These are phyloP conservation scores for Fukomys damarensis DNA, from an alignment of 2,113 vertebrate species.

Conservation along the genomic window DNA sequence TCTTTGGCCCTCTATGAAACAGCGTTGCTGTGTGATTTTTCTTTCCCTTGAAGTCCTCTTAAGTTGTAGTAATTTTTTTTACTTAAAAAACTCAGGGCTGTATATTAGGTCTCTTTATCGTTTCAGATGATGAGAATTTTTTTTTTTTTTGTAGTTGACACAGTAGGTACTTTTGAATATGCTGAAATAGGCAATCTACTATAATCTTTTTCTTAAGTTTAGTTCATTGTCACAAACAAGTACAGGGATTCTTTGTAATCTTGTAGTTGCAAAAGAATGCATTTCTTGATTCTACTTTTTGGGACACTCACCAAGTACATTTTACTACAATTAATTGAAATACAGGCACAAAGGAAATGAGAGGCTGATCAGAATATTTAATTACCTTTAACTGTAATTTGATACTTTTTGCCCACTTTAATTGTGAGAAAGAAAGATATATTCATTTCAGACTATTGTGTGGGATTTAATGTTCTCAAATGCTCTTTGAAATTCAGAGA, in stretches of 20 bases:
- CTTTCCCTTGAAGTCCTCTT: conserved; percentile 11
- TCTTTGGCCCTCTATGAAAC: not conserved
- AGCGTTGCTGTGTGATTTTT: not conserved
- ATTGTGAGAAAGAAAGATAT: conserved; percentile 71
- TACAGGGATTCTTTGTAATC: conserved; percentile 68
- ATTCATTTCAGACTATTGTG: conserved; percentile 86
- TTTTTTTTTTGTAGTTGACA: conserved; percentile 31
- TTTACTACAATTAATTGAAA: conserved; percentile 84
- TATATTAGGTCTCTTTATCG: conserved; percentile 57
- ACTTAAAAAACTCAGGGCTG: not conserved
- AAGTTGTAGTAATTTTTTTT: conserved; percentile 46
- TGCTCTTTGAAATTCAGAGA: conserved; percentile 79
- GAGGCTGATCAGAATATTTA: conserved; percentile 83
- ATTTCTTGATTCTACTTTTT: conserved; percentile 82
- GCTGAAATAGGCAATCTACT: conserved; percentile 58
- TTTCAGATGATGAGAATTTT: conserved; percentile 21
- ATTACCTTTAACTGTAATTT: conserved; percentile 75
- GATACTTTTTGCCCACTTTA: conserved; percentile 75
- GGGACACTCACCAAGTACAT: conserved; percentile 82
- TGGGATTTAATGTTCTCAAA: conserved; percentile 80
- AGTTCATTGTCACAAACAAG: conserved; percentile 73
- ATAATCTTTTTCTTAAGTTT: conserved; percentile 68
- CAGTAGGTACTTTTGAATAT: conserved; percentile 67
- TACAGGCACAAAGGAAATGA: conserved; percentile 80
- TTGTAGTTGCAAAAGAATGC: conserved; percentile 75